Conservation (phyloP, 2,113 vertebrate genomes). For the Dipodomys ordii region DNA sequence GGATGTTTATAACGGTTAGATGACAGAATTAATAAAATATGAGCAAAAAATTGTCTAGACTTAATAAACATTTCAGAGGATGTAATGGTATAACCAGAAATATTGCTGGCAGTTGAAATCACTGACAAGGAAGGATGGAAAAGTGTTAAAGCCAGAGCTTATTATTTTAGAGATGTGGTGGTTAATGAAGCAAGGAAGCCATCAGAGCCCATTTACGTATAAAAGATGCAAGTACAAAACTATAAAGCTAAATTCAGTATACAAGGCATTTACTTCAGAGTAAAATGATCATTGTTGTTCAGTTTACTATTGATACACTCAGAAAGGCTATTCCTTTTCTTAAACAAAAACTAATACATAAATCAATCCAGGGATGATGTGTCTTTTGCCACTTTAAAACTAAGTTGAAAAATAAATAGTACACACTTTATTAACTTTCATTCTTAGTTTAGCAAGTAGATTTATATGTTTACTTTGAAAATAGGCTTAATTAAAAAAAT, state of each 20-base stretch:
- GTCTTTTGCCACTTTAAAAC: constrained; percentile 27
- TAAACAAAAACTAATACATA: background rate
- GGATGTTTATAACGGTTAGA: background rate
- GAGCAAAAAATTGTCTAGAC: background rate
- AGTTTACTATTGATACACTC: background rate
- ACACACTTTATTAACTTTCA: background rate
- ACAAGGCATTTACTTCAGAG: background rate
- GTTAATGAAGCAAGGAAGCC: constrained; percentile 3
- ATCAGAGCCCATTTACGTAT: background rate
- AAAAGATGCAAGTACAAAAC: background rate
- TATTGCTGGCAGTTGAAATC: background rate
- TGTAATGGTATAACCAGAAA: background rate
- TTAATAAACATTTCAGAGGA: background rate
- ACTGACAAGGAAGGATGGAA: background rate
- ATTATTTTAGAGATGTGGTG: background rate
- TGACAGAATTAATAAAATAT: constrained; percentile 35
- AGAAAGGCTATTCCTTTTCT: background rate
- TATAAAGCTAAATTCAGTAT: background rate
- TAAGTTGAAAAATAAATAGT: constrained; percentile 6
- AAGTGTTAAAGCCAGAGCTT: background rate
- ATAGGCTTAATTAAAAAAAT: background rate
- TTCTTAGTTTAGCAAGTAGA: background rate
- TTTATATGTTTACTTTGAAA: constrained; percentile 7
- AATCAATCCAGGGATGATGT: background rate
- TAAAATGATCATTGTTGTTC: background rate